Conservation (phyloP, 2,888 invertebrate species). For the Corbicula japonica region DNA sequence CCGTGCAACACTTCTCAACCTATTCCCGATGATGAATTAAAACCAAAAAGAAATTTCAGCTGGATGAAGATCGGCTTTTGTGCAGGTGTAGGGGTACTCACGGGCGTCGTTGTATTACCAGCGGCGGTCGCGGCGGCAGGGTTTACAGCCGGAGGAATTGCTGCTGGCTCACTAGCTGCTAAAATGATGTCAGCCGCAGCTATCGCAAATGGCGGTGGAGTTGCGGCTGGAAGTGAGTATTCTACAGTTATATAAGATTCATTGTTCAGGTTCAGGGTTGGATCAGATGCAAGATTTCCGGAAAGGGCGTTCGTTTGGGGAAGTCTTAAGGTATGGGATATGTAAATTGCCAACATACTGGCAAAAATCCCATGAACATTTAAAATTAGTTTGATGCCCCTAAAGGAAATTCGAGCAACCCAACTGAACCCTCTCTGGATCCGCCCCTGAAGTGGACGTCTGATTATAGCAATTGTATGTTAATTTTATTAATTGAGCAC, state of each 20-base stretch:
- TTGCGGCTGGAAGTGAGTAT: background rate
- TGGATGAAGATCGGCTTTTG: background rate
- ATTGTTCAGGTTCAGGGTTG: no score
- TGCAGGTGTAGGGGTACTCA: background rate
- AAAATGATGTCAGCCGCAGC: constrained; percentile 1
- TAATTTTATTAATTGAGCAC: no score
- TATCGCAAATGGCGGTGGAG: background rate
- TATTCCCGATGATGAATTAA: no score
- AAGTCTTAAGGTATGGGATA: background rate
- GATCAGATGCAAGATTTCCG: no score
- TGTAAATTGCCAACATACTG: background rate
- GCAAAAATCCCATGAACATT: background rate
- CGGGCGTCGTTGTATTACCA: background rate
- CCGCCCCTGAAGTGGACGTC: no score
- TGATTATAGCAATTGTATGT: no score
- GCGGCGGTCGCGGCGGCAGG: background rate
- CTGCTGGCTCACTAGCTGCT: constrained; percentile 1
- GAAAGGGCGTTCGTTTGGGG: no score
- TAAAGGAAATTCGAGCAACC: background rate
- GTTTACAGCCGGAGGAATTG: background rate
- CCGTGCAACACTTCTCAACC: no score
- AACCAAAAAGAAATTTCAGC: no score
- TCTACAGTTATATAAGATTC: no score
- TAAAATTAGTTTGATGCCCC: background rate
- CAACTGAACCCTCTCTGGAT: no score